These are phyloP conservation scores for Trichomycterus rosablanca DNA, from an alignment of 2,113 vertebrate species.

Conservation along the genomic window DNA sequence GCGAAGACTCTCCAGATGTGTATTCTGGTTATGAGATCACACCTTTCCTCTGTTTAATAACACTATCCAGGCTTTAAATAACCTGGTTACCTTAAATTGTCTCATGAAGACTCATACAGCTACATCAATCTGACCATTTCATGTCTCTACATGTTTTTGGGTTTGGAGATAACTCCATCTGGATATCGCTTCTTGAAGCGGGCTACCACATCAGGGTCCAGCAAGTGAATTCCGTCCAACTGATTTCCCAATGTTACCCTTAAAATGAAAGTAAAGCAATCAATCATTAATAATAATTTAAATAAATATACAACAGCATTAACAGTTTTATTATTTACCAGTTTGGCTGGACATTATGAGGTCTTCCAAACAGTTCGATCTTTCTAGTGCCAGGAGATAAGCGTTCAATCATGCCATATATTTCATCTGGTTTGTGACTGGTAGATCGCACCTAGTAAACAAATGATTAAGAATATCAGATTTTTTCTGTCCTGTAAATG, in stretches of 20 bases:
- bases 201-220: conserved; percentile 86
- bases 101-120: too few species aligned
- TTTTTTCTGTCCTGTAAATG: neutral
- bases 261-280: conserved; percentile 20
- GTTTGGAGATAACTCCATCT: conserved; percentile 87
- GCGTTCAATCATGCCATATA: conserved; percentile 92
- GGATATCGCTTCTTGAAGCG: conserved; percentile 86
- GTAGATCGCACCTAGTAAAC: conserved; percentile 84
- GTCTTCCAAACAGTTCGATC: conserved; percentile 86
- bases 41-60: too few species aligned
- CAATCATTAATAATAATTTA: neutral
- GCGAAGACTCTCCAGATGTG: too few species aligned
- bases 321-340: conserved; percentile 63
- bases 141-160: conserved; percentile 71
- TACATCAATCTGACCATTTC: too few species aligned
- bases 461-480: neutral
- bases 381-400: conserved; percentile 86
- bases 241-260: conserved; percentile 92
- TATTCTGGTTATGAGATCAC: too few species aligned
- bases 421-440: conserved; percentile 91
- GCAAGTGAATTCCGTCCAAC: conserved; percentile 84
- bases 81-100: too few species aligned
- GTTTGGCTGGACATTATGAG: conserved; percentile 91
- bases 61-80: too few species aligned
- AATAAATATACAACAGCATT: neutral